Conservation (phyloP, 1,140 invertebrate species). For the Drosophila triauraria region DNA sequence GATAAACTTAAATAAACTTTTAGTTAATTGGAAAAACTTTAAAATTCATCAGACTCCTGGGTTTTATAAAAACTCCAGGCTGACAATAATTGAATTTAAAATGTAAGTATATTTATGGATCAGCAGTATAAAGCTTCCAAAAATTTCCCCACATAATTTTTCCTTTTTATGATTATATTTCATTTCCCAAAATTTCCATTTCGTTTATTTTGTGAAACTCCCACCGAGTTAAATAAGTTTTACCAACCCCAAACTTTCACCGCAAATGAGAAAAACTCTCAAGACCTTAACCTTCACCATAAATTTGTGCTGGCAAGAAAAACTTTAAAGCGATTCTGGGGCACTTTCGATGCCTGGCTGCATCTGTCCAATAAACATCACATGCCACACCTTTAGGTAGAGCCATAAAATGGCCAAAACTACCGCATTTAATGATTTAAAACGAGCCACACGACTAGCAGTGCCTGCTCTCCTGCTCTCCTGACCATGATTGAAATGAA, state of each 20-base stretch:
- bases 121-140: too few species aligned
- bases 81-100: too few species aligned
- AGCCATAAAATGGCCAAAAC: conserved; percentile 38
- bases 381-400: conserved; percentile 19
- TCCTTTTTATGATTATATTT: background rate
- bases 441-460: conserved; percentile 26
- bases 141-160: too few species aligned
- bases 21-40: conserved; percentile 11
- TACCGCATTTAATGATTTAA: conserved; percentile 53
- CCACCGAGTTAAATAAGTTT: background rate
- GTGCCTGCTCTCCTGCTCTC: background rate
- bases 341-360: conserved; percentile 25
- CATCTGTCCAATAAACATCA: conserved; percentile 46
- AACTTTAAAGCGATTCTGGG: conserved; percentile 15
- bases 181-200: too few species aligned
- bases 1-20: conserved; percentile 7
- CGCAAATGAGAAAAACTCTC: conserved; percentile 17
- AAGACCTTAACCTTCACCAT: conserved; percentile 11
- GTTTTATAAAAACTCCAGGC: background rate
- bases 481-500: conserved; percentile 48
- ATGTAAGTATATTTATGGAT: background rate
- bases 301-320: conserved; percentile 2
- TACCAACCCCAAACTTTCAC: conserved; percentile 6
- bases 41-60: background rate
- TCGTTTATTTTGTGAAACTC: background rate